Conservation (phyloP, 1,140 invertebrate genomes). For the Drosophila insularis region DNA sequence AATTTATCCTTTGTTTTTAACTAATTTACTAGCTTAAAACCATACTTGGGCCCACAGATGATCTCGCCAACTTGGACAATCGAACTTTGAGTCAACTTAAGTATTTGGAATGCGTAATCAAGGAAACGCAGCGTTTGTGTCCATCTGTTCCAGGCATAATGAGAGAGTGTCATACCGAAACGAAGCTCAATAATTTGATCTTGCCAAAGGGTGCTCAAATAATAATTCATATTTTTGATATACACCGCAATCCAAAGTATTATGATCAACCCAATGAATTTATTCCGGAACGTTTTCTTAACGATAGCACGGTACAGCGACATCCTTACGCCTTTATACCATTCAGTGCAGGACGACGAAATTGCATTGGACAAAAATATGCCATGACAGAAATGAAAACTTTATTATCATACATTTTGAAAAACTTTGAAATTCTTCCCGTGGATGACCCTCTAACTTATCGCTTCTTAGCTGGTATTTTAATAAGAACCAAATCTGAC, state of each 20-base stretch:
- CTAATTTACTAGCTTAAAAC: background rate
- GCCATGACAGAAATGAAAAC: slow-evolving; percentile 83
- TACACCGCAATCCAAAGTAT: slow-evolving; percentile 84
- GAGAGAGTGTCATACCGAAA: slow-evolving; percentile 83
- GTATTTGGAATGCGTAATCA: slow-evolving; percentile 86
- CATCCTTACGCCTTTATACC: slow-evolving; percentile 84
- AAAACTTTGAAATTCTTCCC: slow-evolving; percentile 56
- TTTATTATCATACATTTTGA: slow-evolving; percentile 74
- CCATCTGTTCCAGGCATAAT: slow-evolving; percentile 87
- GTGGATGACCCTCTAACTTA: slow-evolving; percentile 36
- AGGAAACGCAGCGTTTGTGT: slow-evolving; percentile 85
- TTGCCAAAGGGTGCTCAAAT: slow-evolving; percentile 83
- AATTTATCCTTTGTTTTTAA: background rate
- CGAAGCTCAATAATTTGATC: slow-evolving; percentile 69
- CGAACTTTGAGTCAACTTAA: slow-evolving; percentile 85
- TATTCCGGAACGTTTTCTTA: slow-evolving; percentile 88
- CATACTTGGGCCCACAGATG: slow-evolving; percentile 15
- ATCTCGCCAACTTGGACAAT: slow-evolving; percentile 73
- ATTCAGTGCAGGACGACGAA: slow-evolving; percentile 82
- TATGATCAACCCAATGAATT: slow-evolving; percentile 89
- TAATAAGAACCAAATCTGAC: slow-evolving; percentile 41
- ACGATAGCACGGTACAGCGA: slow-evolving; percentile 84
- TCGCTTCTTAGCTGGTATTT: slow-evolving; percentile 42
- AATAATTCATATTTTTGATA: slow-evolving; percentile 81
- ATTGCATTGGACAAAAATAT: slow-evolving; percentile 79